Base-by-base conservation (phyloP, 1,140 invertebrate species). In the Zophobas atratus region DNA sequence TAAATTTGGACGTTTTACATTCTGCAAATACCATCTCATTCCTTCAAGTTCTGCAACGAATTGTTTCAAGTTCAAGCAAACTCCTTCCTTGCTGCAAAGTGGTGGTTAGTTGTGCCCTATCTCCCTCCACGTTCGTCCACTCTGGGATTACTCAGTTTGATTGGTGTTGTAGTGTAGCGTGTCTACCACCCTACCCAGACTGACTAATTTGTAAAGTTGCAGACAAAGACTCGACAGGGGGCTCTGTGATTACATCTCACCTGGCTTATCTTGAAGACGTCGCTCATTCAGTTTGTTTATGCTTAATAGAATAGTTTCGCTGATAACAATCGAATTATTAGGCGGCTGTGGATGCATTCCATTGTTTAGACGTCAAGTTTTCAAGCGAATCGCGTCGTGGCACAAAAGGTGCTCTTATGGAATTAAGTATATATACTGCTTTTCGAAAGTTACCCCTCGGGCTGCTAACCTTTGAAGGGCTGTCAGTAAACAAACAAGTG, bases 301-400 rank as follows among this genome's bases (percentile, higher is more conserved):
- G 70, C 70, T 72, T 72, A 72, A 72, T 72, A 72, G 70, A 72
- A 72, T 72, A 72, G 70, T 72, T 71, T 72, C 70, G 49, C 51
- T 72, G 70, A 39, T 72, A 72, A 72, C 70, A 72, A 72, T 72
- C 35, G 51, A 72, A 51, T 72, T 72, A 67, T 67, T 67, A 67
- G 60, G 43, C 60, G 35, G 36, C 43, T 46, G 57, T 51, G 49
- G 49, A 51, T 51, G 3, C 49, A 20, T 51, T 51, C 49, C 36
- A 39, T 63, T 63, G 57, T 67, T 57, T 20, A 5, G 49, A 20
- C 20, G 49, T 51, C 33, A 34, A 35, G 55, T 57, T 57, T 57
- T 57, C 55, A 20, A 57, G 33, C 20, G 49, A 51, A 20, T 20
- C 20, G 20, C 20, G 20, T 20, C 43, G 43, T 8, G 43, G 43